phyloP scores from a whole-genome alignment of 1,140 invertebrate species.

The Brachionus asplanchnoidis region DNA sequence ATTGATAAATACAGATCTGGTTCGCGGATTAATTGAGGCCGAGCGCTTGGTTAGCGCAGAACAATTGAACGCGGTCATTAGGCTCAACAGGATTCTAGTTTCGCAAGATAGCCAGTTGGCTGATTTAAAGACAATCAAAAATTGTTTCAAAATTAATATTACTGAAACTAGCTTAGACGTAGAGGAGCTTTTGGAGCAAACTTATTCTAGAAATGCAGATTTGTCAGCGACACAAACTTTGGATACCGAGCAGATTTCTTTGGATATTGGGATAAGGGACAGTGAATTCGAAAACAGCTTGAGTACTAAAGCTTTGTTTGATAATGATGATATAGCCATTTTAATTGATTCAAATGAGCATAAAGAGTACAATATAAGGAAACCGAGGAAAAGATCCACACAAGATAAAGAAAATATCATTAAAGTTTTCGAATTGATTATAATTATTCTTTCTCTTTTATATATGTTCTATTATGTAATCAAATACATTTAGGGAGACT shows the following conservation, averaged over 20 bases:
- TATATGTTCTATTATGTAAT: background rate
- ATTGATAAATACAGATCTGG: background rate
- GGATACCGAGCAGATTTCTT: background rate
- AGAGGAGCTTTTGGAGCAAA: background rate
- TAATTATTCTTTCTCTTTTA: background rate
- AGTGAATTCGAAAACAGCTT: background rate
- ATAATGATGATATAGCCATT: background rate
- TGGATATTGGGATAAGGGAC: background rate
- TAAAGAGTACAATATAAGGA: background rate
- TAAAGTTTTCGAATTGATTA: background rate
- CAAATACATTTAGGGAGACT: background rate
- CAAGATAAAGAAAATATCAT: background rate
- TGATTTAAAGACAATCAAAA: background rate
- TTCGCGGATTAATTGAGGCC: background rate
- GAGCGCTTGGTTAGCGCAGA: background rate
- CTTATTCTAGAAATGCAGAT: background rate
- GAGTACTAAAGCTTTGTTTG: background rate
- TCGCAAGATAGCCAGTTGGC: background rate
- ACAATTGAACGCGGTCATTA: background rate
- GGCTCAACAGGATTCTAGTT: background rate
- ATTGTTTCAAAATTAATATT: background rate
- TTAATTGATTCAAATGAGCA: background rate
- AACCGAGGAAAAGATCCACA: background rate
- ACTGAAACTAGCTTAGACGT: background rate
- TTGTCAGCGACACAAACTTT: background rate